Conservation (phyloP, 2,888 invertebrate genomes). For the Nomada lathburiana region DNA sequence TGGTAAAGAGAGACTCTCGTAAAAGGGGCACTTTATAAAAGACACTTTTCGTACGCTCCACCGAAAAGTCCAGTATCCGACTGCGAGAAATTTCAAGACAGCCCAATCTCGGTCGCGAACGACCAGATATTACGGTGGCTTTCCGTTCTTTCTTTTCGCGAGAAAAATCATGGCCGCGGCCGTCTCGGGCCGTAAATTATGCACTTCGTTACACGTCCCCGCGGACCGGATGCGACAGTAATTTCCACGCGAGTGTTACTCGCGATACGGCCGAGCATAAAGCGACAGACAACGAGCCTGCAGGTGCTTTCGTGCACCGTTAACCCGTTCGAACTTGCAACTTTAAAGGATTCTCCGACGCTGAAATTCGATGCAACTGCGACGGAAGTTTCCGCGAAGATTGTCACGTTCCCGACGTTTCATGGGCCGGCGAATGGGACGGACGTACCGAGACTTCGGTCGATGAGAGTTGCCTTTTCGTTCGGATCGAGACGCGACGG, state of each 20-base stretch:
- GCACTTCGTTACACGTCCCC: background rate
- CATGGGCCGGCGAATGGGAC: constrained; percentile 2
- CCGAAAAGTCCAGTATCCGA: too few species aligned
- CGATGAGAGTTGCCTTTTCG: constrained; percentile 5
- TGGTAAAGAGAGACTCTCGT: too few species aligned
- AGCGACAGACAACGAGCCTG: too few species aligned
- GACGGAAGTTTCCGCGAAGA: constrained; percentile 20
- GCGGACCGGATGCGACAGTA: constrained; percentile 6
- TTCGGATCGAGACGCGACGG: constrained; percentile 37
- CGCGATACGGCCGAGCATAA: background rate
- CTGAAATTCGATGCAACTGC: constrained; percentile 9
- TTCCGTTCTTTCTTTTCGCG: too few species aligned
- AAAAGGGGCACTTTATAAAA: too few species aligned
- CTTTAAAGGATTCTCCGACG: background rate
- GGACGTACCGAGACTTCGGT: background rate
- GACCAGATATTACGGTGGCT: background rate
- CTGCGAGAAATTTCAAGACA: background rate
- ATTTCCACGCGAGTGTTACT: constrained; percentile 27
- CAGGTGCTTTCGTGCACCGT: background rate
- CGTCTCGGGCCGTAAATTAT: background rate
- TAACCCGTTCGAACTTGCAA: background rate
- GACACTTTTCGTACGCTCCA: too few species aligned
- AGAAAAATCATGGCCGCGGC: constrained; percentile 8
- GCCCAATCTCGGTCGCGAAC: background rate
- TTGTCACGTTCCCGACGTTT: constrained; percentile 20